Percentiles rank a stretch among this genome's conserved stretches.
These are phyloP conservation scores for Hippopotamus amphibius DNA, from an alignment of 2,113 vertebrate species.

Conservation along the genomic window DNA sequence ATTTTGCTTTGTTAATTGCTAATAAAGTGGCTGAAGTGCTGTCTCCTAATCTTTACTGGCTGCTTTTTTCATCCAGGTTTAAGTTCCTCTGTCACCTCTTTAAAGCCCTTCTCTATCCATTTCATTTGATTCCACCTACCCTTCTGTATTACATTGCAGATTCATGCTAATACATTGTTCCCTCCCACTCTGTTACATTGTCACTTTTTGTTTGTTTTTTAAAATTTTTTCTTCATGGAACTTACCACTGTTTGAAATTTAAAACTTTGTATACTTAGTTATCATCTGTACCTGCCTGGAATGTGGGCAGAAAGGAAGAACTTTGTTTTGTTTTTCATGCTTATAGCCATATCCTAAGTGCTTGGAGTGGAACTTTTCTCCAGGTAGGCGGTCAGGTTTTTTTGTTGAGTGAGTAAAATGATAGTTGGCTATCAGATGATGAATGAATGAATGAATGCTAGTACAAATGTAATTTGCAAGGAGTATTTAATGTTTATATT, in stretches of 20 bases:
- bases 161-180: not conserved
- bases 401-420: conserved; percentile 23
- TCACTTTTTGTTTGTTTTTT: not conserved
- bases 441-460: not conserved
- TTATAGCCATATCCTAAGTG: not conserved
- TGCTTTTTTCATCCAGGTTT: not conserved
- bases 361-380: not conserved
- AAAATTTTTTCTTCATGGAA: not conserved
- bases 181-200: not conserved
- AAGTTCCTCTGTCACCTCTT: not conserved
- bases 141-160: not conserved
- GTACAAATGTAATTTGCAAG: not conserved
- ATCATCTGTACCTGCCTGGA: not conserved
- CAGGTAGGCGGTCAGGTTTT: not conserved
- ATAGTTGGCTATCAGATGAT: not conserved
- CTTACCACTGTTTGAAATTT: not conserved
- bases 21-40: not conserved
- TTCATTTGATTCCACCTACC: not conserved
- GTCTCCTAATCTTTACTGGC: not conserved
- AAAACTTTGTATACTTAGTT: not conserved
- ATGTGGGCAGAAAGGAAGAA: not conserved
- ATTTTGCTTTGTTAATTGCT: not conserved
- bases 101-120: not conserved
- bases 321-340: conserved; percentile 4
- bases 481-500: not conserved